Evolutionary conservation across 1,140 invertebrate species (phyloP), one percentile per base, ranked within the genome.

Genomic region (Drosophila ohnishii): DNA sequence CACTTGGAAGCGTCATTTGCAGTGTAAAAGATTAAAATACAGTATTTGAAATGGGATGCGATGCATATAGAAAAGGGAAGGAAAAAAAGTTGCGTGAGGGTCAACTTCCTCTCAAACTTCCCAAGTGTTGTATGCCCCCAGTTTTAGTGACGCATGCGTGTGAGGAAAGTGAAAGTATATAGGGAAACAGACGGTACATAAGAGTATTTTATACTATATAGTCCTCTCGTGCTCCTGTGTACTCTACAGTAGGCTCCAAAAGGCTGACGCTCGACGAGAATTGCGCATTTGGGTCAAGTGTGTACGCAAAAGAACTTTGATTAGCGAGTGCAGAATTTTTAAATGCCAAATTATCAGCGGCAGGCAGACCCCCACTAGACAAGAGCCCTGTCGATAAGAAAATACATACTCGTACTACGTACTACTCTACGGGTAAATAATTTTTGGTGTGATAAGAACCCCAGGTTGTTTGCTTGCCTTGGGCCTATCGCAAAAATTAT

Each of bases 201-300:
- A 40, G 19, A 28, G 37, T 37, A 45, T 50, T 51, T 11, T 39
- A 19, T 55, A 57, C n/a, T 45, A 59, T 61, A 44, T 28, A 40
- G 16, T 3, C 5, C 42, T 13, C 16, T 22, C 42, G 7, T 30
- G 13, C 45, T 37, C 14, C 22, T 5, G 45, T 47, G 63, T 40
- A 40, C 25, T 11, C 44, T 16, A 69, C 28, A 48, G 67, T 47
- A n/a, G 35, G 34, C 19, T 34, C 42, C 64, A 48, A 55, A 62
- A 58, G 35, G 60, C 37, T 28, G 9, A 10, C 13, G 40, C 28
- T 39, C 14, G 51, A 13, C 35, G 37, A 9, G 25, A 78, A 85
- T 63, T 87, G 84, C 83, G 83, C 83, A 87, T 86, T 87, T 86
- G 70, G 75, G 83, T 87, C 75, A 86, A 83, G 79, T 76, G 70